Percentiles rank a stretch among this genome's conserved stretches.
Conservation (phyloP, 2,797 vertebrate species). For the Acestrorhynchus altus region DNA sequence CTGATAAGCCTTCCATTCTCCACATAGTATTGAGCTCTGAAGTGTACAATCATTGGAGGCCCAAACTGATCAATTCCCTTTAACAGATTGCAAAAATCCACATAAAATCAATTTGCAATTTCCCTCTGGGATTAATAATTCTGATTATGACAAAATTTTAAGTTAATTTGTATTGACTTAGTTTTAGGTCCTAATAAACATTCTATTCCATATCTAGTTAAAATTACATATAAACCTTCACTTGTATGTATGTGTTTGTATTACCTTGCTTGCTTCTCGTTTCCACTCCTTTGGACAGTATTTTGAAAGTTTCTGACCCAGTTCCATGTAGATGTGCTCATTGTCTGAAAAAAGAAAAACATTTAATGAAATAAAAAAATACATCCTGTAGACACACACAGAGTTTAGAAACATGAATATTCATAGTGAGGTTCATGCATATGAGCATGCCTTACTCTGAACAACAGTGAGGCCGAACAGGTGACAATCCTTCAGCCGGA, state of each 20-base stretch:
- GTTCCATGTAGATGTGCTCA: slow-evolving; percentile 98
- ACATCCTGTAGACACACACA: slow-evolving; percentile 4
- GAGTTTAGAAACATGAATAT: neutral
- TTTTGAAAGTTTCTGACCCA: slow-evolving; percentile 96
- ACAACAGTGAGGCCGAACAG: slow-evolving; percentile 98
- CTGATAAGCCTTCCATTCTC: slow-evolving; percentile 96
- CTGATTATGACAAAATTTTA: too few species aligned
- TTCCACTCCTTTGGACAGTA: slow-evolving; percentile 99
- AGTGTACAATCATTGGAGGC: slow-evolving; percentile 98
- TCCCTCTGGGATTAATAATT: too few species aligned
- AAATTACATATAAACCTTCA: neutral
- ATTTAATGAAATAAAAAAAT: neutral
- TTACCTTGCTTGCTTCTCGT: slow-evolving; percentile 96
- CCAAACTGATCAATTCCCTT: slow-evolving; percentile 99
- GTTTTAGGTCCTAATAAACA: too few species aligned
- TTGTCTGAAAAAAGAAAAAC: slow-evolving; percentile 83
- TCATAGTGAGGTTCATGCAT: neutral
- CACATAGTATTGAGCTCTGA: slow-evolving; percentile 97
- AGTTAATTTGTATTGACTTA: too few species aligned
- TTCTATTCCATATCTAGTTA: neutral
- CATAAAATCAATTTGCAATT: too few species aligned
- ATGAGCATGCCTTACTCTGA: slow-evolving; percentile 84
- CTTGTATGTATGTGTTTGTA: neutral
- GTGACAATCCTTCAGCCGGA: slow-evolving; percentile 95
- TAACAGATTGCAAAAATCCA: slow-evolving; percentile 16